Base-by-base conservation (phyloP, 1,140 invertebrate genomes). In the Venturia canescens region DNA sequence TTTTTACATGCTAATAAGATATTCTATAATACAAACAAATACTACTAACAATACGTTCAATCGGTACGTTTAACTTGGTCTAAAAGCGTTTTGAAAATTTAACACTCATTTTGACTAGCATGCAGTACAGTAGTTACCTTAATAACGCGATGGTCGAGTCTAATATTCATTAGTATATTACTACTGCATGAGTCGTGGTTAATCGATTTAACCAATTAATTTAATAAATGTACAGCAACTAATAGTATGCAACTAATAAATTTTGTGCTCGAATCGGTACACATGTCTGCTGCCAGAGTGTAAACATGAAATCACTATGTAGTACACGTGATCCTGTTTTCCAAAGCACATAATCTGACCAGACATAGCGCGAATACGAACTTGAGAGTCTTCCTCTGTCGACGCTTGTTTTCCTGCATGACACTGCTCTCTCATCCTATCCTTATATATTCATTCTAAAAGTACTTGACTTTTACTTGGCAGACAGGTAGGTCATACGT, bases 231-330 rank as follows among this genome's bases (percentile, higher is more conserved):
- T n/a, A n/a, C n/a, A n/a, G n/a, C n/a, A n/a, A n/a, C n/a, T n/a
- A n/a, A n/a, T n/a, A n/a, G n/a, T n/a, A n/a, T n/a, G 38, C 38
- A 44, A 11, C 38, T 44, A 3, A 1, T 57, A 21, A 57, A 57
- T 7, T 1, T 57, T 21, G 9, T 18, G 38, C 21, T 57, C n/a
- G 4, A 57, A 57, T n/a, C 53, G 53, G 21, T 21, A 21, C n/a
- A n/a, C n/a, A 57, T n/a, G 1, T 23, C 21, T 1, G 21, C 13
- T 57, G 5, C 21, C 5, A 13, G 9, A 57, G 53, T 57, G 21
- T 57, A 57, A 57, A 57, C 53, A n/a, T 9, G 53, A 57, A 57
- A n/a, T 57, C n/a, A 57, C 21, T 5, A 57, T 57, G 53, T 57
- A n/a, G 53, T n/a, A 6, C 53, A 57, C 53, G 53, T 18, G 53